phyloP scores from a whole-genome alignment of 2,797 vertebrate species.

The Euthynnus affinis region DNA sequence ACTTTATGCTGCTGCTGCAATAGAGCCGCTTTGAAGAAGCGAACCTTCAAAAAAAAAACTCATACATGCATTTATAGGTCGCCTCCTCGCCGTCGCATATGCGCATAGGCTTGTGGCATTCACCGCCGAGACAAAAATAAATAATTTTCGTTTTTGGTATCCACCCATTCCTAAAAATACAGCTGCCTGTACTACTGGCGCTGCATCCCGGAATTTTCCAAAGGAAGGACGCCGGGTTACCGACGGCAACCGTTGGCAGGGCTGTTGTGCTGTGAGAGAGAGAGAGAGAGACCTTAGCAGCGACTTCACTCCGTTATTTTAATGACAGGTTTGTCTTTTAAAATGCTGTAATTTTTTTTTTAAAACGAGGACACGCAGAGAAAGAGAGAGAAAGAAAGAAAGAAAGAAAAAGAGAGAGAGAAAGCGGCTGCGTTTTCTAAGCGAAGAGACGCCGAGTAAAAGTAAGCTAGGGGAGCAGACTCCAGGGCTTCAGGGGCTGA shows the following conservation, averaged over 20 bases:
- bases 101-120: conserved; percentile 84
- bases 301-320: conserved; percentile 37
- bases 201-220: conserved; percentile 76
- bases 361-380: neutral
- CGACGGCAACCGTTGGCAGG: conserved; percentile 37
- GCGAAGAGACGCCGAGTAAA: neutral
- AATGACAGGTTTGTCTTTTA: conserved; percentile 41
- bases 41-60: conserved; percentile 41
- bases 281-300: conserved; percentile 14
- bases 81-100: conserved; percentile 69
- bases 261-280: neutral
- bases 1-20: conserved; percentile 50
- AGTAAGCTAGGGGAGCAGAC: conserved; percentile 13
- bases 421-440: neutral
- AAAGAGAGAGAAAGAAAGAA: no score
- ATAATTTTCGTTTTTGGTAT: conserved; percentile 76
- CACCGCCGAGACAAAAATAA: conserved; percentile 88
- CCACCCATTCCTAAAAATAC: conserved; percentile 86
- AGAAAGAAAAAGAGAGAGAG: no score
- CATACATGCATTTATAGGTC: conserved; percentile 65
- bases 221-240: conserved; percentile 63
- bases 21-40: conserved; percentile 3
- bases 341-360: conserved; percentile 37
- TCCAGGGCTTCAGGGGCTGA: conserved; percentile 11
- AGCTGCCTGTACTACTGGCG: conserved; percentile 70